Conservation (phyloP, 2,888 invertebrate species). For the Stegophylla sp. region DNA sequence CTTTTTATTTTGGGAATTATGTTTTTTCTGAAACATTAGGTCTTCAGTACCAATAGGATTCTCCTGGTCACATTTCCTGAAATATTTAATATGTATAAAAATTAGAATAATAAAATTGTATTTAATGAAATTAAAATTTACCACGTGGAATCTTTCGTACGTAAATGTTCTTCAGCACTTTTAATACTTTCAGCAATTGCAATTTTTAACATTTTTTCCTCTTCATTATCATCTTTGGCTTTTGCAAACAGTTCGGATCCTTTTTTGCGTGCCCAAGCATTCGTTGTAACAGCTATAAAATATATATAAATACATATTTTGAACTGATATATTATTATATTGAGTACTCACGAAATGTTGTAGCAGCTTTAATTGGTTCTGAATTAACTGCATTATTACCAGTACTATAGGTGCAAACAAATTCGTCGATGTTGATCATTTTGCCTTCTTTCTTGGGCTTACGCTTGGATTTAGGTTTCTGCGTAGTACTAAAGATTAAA, state of each 20-base stretch:
- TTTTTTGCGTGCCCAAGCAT: conserved; percentile 60
- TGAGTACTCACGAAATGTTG: conserved; percentile 46
- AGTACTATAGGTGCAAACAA: conserved; percentile 47
- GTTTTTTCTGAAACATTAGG: conserved; percentile 47
- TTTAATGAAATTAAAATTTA: conserved; percentile 7
- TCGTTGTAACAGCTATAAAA: conserved; percentile 55
- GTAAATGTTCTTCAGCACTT: conserved; percentile 58
- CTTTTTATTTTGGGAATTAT: conserved; percentile 57
- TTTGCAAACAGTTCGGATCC: conserved; percentile 58
- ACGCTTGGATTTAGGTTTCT: conserved; percentile 55
- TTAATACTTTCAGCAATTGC: conserved; percentile 59
- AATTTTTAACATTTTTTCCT: conserved; percentile 59
- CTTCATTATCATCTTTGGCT: conserved; percentile 56
- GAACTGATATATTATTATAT: not conserved
- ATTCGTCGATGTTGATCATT: conserved; percentile 56
- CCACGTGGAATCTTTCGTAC: conserved; percentile 52
- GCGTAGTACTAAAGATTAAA: conserved; percentile 28
- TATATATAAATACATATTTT: not conserved
- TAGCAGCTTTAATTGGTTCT: conserved; percentile 53
- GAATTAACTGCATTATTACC: conserved; percentile 41
- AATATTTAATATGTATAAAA: not conserved
- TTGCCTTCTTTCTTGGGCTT: conserved; percentile 52
- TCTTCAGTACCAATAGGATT: conserved; percentile 36
- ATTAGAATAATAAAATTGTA: not conserved
- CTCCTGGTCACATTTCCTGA: conserved; percentile 55